Evolutionary conservation across 2,797 vertebrate species (phyloP).

Genomic region (Natrix natrix): DNA sequence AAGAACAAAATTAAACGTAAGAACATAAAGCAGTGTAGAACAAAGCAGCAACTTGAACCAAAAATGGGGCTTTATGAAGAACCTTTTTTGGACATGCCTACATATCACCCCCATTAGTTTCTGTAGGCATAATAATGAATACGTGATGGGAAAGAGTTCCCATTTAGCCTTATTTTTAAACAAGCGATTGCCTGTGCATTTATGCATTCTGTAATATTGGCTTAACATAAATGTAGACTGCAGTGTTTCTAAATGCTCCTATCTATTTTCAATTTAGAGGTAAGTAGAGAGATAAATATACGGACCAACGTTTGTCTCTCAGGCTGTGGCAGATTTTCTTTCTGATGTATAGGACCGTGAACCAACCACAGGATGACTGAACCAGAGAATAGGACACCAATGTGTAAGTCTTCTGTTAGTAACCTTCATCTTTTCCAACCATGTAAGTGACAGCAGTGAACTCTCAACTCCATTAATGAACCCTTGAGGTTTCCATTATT

Average conservation of each 20-base stretch:
- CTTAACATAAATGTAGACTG: neutral
- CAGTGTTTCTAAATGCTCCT: neutral
- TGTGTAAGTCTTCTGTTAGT: neutral
- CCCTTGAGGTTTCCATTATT: neutral
- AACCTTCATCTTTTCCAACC: neutral
- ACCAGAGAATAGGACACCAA: neutral
- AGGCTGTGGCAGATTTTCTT: neutral
- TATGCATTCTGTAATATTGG: neutral
- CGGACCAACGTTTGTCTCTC: neutral
- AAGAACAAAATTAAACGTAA: conserved; percentile 40
- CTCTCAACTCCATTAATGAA: neutral
- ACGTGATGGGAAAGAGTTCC: neutral
- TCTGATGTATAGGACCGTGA: neutral
- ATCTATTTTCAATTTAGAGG: neutral
- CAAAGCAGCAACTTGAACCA: neutral
- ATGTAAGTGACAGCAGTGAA: neutral
- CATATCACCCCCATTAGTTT: neutral
- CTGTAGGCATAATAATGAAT: neutral
- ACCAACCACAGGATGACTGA: neutral
- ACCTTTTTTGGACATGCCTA: neutral
- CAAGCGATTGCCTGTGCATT: neutral
- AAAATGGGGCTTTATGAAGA: conserved; percentile 1
- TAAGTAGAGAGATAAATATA: neutral
- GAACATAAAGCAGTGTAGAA: conserved; percentile 13
- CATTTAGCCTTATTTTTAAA: neutral